Base-by-base conservation (phyloP, 2,797 vertebrate genomes). In the Psittacula echo region DNA sequence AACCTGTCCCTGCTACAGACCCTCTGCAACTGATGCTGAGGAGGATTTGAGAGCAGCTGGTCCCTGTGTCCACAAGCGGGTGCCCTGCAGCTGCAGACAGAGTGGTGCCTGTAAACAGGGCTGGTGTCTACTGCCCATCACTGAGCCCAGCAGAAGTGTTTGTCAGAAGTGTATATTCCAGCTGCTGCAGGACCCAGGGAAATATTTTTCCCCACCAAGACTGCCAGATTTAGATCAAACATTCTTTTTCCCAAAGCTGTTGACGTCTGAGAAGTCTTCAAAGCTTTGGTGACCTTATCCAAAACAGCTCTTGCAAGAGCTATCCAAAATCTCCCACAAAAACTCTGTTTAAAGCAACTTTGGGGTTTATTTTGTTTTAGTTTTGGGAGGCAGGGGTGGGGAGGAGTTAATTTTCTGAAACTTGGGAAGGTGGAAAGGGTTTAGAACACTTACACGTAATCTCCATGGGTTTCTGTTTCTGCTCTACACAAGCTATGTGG, bases 121-220 rank as follows among this genome's bases (percentile, higher is more conserved):
- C 10, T 72, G 39, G 34, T 4, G 2, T 8, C 32, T 0, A 0
- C 39, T 5, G 11, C 12, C 10, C 19, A n/a, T 51, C 64, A 37
- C 18, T 0, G 1, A 51, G 41, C 13, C 27, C 30, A 83, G 20
- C 7, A 74, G 2, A 65, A 84, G 30, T 3, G 9, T 65, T 50
- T 48, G 24, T 9, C 17, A 44, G 34, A 89, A 62, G 29, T 0
- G 0, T 24, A 8, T 71, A 48, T 75, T 77, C 51, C 85, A 65
- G 64, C 20, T 32, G 37, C 58, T 30, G 32, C 48, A 78, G 16
- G 30, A 73, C 34, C 41, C 41, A 58, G 61, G 29, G 79, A 32
- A 34, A 10, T 9, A 22, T 37, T 54, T 72, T 41, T 27, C 5
- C 58, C 58, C 34, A 50, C 7, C 16, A 26, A 87, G 65, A 67